Conservation (phyloP, 30 jellyfish, hydroid and myxozoan genomes). For the Cassiopea xamachana region DNA sequence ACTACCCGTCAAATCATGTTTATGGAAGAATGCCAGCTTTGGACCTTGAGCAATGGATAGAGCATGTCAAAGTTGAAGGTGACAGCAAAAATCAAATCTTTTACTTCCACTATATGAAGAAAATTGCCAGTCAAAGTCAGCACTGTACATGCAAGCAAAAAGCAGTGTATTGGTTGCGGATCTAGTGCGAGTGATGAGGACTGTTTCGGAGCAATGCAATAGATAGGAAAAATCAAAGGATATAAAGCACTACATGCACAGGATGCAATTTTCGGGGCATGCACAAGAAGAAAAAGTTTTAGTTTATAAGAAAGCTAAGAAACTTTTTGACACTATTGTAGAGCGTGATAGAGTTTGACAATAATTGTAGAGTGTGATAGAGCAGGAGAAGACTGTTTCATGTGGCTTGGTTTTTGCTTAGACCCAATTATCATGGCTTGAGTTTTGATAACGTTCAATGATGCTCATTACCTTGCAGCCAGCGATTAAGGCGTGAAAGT, state of each 20-base stretch:
- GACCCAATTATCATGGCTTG: no score
- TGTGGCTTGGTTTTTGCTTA: no score
- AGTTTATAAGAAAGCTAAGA: constrained; percentile 27
- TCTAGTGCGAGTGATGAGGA: constrained; percentile 32
- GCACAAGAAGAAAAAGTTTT: constrained; percentile 6
- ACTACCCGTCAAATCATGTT: not conserved
- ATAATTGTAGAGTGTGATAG: not conserved
- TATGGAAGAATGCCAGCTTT: not conserved
- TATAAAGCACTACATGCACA: constrained; percentile 34
- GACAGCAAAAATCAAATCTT: constrained; percentile 1
- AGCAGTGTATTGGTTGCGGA: constrained; percentile 11
- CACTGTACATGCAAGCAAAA: constrained; percentile 17
- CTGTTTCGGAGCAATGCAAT: constrained; percentile 3
- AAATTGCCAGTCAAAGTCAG: constrained; percentile 19
- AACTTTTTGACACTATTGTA: not conserved
- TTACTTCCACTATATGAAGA: constrained; percentile 23
- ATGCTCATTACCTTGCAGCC: no score
- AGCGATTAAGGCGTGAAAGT: no score
- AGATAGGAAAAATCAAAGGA: constrained; percentile 11
- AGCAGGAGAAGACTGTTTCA: not conserved
- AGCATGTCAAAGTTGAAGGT: not conserved
- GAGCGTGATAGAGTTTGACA: constrained; percentile 7
- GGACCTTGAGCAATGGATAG: not conserved
- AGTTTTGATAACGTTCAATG: no score
- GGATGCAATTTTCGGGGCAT: constrained; percentile 13